These are phyloP conservation scores for Brenthis daphne DNA, from an alignment of 2,888 invertebrate genomes.

Conservation along the genomic window DNA sequence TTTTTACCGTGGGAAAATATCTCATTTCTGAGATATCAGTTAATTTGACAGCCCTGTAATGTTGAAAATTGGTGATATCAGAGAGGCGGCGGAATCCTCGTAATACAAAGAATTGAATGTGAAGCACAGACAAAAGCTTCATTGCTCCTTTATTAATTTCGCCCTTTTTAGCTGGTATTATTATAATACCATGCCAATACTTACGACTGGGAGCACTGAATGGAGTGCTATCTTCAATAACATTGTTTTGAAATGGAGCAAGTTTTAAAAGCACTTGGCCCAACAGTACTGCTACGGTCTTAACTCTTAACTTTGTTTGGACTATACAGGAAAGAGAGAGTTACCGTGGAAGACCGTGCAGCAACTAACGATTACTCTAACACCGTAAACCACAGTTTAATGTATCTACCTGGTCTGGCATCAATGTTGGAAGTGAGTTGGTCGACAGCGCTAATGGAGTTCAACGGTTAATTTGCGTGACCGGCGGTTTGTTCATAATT, in stretches of 20 bases:
- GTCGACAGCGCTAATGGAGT: conserved; percentile 60
- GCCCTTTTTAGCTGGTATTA: conserved; percentile 34
- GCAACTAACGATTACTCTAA: conserved; percentile 13
- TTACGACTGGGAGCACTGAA: not conserved
- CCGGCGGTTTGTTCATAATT: conserved; percentile 71
- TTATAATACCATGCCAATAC: conserved; percentile 18
- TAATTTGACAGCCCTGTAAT: conserved; percentile 45
- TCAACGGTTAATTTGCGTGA: conserved; percentile 61
- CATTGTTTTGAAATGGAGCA: not conserved
- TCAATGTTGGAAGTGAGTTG: conserved; percentile 42
- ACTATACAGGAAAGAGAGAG: not conserved
- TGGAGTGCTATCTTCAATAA: not conserved
- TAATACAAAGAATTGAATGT: conserved; percentile 62
- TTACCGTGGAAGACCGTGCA: conserved; percentile 11
- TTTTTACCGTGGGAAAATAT: too few relatives aligned
- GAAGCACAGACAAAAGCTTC: conserved; percentile 55
- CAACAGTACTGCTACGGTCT: not conserved
- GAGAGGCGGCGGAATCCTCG: conserved; percentile 54
- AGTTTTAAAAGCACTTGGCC: conserved; percentile 17
- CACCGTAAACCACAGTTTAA: conserved; percentile 17
- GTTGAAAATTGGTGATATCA: conserved; percentile 52
- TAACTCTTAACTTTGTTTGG: conserved; percentile 1
- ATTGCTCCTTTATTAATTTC: conserved; percentile 58
- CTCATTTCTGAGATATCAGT: not conserved
- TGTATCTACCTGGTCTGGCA: conserved; percentile 27